Percentiles rank a stretch among this genome's conserved stretches.
These are phyloP conservation scores for Ostrea edulis DNA, from an alignment of 1,140 invertebrate species.

Conservation along the genomic window DNA sequence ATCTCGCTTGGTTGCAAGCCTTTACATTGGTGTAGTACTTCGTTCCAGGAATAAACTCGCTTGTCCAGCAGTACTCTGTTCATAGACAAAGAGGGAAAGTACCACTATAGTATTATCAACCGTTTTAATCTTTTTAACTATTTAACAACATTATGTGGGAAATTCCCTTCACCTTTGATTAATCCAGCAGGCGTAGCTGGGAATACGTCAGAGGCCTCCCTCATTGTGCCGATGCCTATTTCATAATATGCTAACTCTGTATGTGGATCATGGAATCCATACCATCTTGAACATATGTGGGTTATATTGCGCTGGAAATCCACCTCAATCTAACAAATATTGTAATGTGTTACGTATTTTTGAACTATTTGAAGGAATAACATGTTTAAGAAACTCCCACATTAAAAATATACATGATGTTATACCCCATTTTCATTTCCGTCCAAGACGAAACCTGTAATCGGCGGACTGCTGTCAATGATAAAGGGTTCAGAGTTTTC, in stretches of 20 bases:
- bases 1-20: constrained; percentile 56
- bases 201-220: constrained; percentile 35
- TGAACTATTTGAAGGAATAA: background rate
- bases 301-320: constrained; percentile 51
- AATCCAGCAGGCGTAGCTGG: constrained; percentile 47
- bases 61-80: background rate
- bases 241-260: constrained; percentile 56
- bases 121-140: background rate
- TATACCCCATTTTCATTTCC: background rate
- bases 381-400: background rate
- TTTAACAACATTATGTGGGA: background rate
- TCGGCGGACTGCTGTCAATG: constrained; percentile 55
- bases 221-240: constrained; percentile 51
- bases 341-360: background rate
- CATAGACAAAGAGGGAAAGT: background rate
- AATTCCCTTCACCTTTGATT: background rate
- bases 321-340: constrained; percentile 40
- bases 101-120: too few species aligned
- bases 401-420: background rate
- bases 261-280: constrained; percentile 61
- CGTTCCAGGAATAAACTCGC: constrained; percentile 30
- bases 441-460: background rate
- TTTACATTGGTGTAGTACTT: constrained; percentile 43
- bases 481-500: constrained; percentile 48
- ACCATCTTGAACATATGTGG: constrained; percentile 47